Evolutionary conservation across 2,888 invertebrate genomes (phyloP).

Genomic region (Fragum fragum): DNA sequence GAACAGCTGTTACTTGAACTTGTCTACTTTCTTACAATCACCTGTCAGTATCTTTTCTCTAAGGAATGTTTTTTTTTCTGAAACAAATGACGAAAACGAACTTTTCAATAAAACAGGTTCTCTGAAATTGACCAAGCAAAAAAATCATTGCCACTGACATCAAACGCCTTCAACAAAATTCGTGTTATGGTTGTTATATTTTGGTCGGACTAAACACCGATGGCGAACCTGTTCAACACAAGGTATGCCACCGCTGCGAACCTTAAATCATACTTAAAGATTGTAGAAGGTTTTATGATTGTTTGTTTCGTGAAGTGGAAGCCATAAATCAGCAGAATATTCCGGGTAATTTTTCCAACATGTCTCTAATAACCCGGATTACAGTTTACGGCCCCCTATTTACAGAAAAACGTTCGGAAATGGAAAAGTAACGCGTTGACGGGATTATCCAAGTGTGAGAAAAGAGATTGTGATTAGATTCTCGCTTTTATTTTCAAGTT

Average conservation of each 20-base stretch:
- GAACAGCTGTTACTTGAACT: too few relatives aligned
- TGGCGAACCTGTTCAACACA: constrained; percentile 22
- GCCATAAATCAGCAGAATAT: constrained; percentile 54
- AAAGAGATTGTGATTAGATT: constrained; percentile 44
- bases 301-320: constrained; percentile 49
- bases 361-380: constrained; percentile 56
- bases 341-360: constrained; percentile 49
- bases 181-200: too few relatives aligned
- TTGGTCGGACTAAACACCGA: not conserved
- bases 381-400: constrained; percentile 47
- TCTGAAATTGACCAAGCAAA: too few relatives aligned
- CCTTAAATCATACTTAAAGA: constrained; percentile 59
- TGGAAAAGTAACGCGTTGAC: constrained; percentile 49
- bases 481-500: not conserved
- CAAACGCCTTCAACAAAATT: too few relatives aligned
- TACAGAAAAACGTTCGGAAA: constrained; percentile 43
- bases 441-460: constrained; percentile 54
- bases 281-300: constrained; percentile 50
- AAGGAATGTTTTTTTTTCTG: too few relatives aligned
- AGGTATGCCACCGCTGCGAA: constrained; percentile 35
- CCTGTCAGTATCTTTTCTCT: too few relatives aligned
- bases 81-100: too few relatives aligned
- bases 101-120: too few relatives aligned
- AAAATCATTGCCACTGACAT: too few relatives aligned
- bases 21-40: too few relatives aligned